Conservation (phyloP, 2,797 vertebrate genomes). For the Mastacembelus armatus region DNA sequence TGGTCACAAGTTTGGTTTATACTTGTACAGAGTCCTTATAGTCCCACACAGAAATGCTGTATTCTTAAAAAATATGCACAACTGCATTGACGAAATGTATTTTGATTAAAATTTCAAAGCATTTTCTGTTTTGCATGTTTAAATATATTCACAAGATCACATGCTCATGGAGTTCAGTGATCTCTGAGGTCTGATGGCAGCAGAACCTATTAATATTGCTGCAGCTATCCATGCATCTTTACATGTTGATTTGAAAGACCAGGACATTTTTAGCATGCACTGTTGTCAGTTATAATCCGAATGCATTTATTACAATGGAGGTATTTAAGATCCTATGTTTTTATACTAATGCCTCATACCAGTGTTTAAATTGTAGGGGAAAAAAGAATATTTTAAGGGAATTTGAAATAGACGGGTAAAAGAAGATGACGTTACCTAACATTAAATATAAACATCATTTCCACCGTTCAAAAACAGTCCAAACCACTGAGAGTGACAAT, state of each 20-base stretch:
- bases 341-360: too few species aligned
- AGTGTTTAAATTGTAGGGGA: not conserved
- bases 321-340: not conserved
- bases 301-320: not conserved
- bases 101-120: not conserved
- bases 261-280: not conserved
- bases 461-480: slow-evolving; percentile 2
- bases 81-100: too few species aligned
- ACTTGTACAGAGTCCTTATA: too few species aligned
- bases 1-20: too few species aligned
- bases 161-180: not conserved
- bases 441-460: slow-evolving; percentile 24
- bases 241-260: not conserved
- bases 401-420: slow-evolving; percentile 1
- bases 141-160: not conserved
- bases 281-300: too few species aligned
- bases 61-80: too few species aligned
- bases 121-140: not conserved
- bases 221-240: not conserved
- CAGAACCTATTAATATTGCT: not conserved
- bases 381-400: not conserved
- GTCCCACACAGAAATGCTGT: too few species aligned
- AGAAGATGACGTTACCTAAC: slow-evolving; percentile 36
- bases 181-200: not conserved
- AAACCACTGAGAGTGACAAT: slow-evolving; percentile 31